Base-by-base conservation (phyloP, 2,797 vertebrate genomes). In the Momotus momota region DNA sequence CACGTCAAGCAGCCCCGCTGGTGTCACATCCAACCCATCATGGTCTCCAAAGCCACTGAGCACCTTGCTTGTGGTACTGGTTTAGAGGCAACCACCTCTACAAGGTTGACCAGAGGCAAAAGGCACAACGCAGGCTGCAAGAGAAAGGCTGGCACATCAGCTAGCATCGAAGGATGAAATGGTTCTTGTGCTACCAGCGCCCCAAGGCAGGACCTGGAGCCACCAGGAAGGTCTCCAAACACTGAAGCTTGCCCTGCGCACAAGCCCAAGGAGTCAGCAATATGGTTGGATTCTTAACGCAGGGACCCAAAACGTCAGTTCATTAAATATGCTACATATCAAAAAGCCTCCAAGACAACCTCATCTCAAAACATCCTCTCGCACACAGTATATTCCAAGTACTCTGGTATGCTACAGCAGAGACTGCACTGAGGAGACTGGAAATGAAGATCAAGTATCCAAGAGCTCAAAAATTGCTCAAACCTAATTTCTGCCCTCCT, bases 1-100 rank as follows among this genome's bases (percentile, higher is more conserved):
- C n/a, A 27, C 0, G 1, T 40, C 26, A n/a, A 33, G 52, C 48
- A 88, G 41, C 14, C 23, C 6, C 2, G 0, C 1, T 45, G 38
- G 40, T 77, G 41, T 12, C 48, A 61, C 71, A 70, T 52, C 16
- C 29, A 61, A 64, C 38, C 48, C 33, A 19, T 54, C 17, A 11
- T 43, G 19, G 45, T 14, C 55, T 72, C 60, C 46, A 52, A 70
- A 79, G 79, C 55, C 62, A 41, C 46, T 2, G 2, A 55, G 27
- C 31, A 33, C 25, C 8, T 2, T 14, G 62, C 55, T 62, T 2
- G 0, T 58, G 43, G 48, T 26, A 33, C 51, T 57, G 75, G 29
- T 4, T 48, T 40, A 18, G 38, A 74, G 35, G 40, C 8, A 14
- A 60, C 7, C 65, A 35, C 14, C n/a, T 73, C 52, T 52, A 33